These are phyloP conservation scores for Sarcophaga bullata DNA, from an alignment of 1,140 invertebrate genomes.

Conservation along the genomic window DNA sequence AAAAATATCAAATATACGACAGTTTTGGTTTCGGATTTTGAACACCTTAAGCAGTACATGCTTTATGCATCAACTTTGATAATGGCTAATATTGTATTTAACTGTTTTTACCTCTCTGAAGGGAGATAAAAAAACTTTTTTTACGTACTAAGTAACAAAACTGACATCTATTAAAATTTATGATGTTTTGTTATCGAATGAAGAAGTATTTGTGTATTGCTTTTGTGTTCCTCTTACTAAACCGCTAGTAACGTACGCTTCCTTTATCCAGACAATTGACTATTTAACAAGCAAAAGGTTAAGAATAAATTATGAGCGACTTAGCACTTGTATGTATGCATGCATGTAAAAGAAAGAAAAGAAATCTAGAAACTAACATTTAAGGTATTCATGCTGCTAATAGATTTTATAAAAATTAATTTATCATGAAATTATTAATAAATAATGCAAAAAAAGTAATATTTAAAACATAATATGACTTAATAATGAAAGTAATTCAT, in stretches of 20 bases:
- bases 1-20: too few relatives aligned
- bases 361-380: constrained; percentile 5
- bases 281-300: constrained; percentile 19
- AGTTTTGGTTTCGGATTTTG: too few relatives aligned
- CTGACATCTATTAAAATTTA: constrained; percentile 6
- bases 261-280: constrained; percentile 21
- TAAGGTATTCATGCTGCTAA: not conserved
- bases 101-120: too few relatives aligned
- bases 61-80: too few relatives aligned
- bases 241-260: constrained; percentile 37
- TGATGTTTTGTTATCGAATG: constrained; percentile 24
- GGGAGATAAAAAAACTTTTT: too few relatives aligned
- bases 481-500: too few relatives aligned
- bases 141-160: too few relatives aligned
- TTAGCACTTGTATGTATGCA: not conserved
- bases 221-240: not conserved
- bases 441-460: too few relatives aligned
- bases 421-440: not conserved
- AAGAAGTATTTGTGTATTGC: not conserved
- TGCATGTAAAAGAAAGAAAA: not conserved
- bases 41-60: too few relatives aligned
- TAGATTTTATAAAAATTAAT: not conserved
- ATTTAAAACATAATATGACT: too few relatives aligned
- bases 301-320: not conserved
- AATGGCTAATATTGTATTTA: too few relatives aligned